Evolutionary conservation across 2,797 vertebrate genomes (phyloP).

Genomic region (Eulemur rubriventer): DNA sequence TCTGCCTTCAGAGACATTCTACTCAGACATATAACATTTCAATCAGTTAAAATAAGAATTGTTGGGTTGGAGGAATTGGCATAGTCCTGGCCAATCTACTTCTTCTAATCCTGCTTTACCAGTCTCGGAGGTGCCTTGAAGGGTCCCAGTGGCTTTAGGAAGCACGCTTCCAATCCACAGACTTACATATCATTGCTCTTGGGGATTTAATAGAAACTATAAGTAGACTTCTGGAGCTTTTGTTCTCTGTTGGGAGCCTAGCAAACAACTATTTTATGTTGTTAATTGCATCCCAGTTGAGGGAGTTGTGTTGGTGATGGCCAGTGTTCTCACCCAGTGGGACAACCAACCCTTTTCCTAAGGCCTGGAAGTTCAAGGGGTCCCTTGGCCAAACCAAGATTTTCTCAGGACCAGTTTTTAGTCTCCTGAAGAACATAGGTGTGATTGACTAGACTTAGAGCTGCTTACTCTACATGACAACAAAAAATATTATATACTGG

Average conservation of each 20-base stretch:
- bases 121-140: neutral
- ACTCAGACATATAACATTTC: neutral
- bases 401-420: neutral
- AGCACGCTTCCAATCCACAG: neutral
- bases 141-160: neutral
- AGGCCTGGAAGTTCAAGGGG: neutral
- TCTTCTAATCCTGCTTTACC: neutral
- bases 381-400: neutral
- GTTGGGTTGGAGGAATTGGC: neutral
- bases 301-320: neutral
- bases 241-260: neutral
- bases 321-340: neutral
- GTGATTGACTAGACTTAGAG: neutral
- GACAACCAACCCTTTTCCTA: neutral
- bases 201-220: neutral
- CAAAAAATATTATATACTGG: neutral
- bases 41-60: neutral
- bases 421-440: neutral
- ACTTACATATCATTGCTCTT: neutral
- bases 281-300: neutral
- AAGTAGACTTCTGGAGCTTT: neutral
- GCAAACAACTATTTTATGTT: neutral
- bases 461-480: neutral
- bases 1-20: neutral
- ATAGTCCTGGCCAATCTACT: neutral